Percentiles rank a stretch among this genome's conserved stretches.
Evolutionary conservation across 2,797 vertebrate genomes (phyloP).

Genomic region (Urosaurus nigricauda): DNA sequence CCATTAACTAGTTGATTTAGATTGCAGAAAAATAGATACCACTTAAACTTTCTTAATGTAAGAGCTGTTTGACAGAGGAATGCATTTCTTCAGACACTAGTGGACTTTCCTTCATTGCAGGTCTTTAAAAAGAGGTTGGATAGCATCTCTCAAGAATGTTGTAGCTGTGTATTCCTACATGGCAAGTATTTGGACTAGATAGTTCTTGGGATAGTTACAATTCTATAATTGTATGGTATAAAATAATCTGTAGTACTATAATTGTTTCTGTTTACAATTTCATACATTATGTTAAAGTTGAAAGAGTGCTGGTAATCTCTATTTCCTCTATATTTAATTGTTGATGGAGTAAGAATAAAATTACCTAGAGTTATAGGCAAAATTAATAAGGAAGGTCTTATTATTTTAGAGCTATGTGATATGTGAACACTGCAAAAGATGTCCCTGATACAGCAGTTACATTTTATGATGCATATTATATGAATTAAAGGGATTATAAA

Average conservation of each 20-base stretch:
- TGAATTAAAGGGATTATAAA: neutral
- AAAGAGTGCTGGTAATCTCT: constrained; percentile 11
- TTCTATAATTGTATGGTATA: neutral
- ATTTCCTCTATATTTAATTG: neutral
- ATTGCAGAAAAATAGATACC: too few species aligned
- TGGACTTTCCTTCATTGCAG: too few species aligned
- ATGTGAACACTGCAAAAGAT: neutral
- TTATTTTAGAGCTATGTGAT: neutral
- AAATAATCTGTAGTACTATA: neutral
- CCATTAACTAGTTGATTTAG: too few species aligned
- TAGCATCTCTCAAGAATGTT: too few species aligned
- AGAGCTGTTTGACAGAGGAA: too few species aligned
- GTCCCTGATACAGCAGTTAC: neutral
- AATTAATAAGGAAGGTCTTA: neutral
- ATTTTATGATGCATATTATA: neutral
- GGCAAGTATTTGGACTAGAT: too few species aligned
- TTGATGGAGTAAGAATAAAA: constrained; percentile 31
- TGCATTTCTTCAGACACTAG: too few species aligned
- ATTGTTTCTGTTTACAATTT: neutral
- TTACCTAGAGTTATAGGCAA: neutral
- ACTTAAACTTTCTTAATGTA: too few species aligned
- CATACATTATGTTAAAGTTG: constrained; percentile 30
- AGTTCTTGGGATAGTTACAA: too few species aligned
- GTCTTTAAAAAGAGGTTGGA: too few species aligned
- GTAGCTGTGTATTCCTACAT: too few species aligned